These are phyloP conservation scores for Vanessa atalanta DNA, from an alignment of 1,140 invertebrate genomes.

Conservation along the genomic window DNA sequence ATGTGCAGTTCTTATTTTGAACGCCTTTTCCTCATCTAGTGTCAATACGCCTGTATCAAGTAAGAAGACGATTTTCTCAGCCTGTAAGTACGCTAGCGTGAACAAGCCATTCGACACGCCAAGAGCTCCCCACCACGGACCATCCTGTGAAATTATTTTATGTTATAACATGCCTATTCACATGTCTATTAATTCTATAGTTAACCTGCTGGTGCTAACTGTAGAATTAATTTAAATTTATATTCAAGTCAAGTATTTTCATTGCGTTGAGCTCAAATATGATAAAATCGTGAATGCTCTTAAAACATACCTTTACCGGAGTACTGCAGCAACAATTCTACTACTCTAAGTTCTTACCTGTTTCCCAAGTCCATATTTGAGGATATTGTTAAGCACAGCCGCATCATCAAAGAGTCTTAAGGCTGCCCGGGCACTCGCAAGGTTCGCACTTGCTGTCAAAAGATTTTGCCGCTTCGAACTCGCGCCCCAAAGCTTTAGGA, in stretches of 20 bases:
- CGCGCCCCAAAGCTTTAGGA: constrained; percentile 64
- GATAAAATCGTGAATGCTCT: no score
- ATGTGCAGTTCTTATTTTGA: constrained; percentile 56
- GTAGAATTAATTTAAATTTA: no score
- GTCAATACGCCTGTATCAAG: constrained; percentile 59
- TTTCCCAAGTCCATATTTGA: constrained; percentile 60
- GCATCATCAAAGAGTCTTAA: constrained; percentile 66
- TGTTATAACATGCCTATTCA: background rate
- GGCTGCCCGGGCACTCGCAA: constrained; percentile 57
- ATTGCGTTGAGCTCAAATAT: no score
- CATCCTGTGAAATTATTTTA: constrained; percentile 51
- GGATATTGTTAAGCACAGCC: constrained; percentile 46
- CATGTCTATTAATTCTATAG: no score
- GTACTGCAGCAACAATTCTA: background rate
- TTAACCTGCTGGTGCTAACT: no score
- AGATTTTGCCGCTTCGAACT: constrained; percentile 49
- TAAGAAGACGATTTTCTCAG: constrained; percentile 66
- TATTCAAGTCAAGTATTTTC: no score
- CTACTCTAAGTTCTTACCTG: constrained; percentile 43
- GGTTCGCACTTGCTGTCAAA: constrained; percentile 56
- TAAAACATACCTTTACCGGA: background rate
- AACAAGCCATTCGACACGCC: constrained; percentile 56
- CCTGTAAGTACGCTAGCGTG: constrained; percentile 63
- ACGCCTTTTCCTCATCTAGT: constrained; percentile 46
- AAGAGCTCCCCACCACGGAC: constrained; percentile 61